These are phyloP conservation scores for Mormyrus iriodes DNA, from an alignment of 2,113 vertebrate genomes.

Conservation along the genomic window DNA sequence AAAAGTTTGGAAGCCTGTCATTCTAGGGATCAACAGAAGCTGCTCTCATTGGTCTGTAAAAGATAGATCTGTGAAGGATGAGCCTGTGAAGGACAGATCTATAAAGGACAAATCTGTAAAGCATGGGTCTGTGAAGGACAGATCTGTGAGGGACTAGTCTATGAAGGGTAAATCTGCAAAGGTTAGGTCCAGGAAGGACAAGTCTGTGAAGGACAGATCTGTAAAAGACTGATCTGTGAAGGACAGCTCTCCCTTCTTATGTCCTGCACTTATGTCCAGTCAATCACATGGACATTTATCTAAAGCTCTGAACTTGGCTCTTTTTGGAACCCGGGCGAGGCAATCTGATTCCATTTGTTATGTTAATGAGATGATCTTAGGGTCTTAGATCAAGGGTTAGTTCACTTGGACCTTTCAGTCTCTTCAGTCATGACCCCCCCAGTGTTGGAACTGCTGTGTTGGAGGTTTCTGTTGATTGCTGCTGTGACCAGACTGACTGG, in stretches of 20 bases:
- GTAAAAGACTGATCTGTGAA: not conserved
- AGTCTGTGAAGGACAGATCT: not conserved
- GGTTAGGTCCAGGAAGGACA: not conserved
- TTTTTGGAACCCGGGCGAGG: not conserved
- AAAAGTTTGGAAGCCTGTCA: not conserved
- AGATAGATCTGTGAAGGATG: not conserved
- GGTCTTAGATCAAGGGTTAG: not conserved
- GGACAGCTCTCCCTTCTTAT: not conserved
- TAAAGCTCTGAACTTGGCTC: not conserved
- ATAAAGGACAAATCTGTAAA: not conserved
- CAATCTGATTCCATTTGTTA: too few relatives aligned
- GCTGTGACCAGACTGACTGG: not conserved
- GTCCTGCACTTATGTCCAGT: not conserved
- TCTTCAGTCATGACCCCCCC: not conserved
- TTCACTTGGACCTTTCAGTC: not conserved
- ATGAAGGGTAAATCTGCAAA: not conserved
- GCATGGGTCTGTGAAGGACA: not conserved
- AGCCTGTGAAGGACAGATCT: not conserved
- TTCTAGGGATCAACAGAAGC: not conserved
- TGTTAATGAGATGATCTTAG: not conserved
- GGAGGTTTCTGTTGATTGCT: not conserved
- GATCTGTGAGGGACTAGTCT: not conserved
- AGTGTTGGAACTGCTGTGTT: not conserved
- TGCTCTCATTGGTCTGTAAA: not conserved
- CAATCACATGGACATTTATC: not conserved